A percentile compares a stretch with the other conserved stretches of the same genome.
Evolutionary conservation across 1,140 invertebrate genomes (phyloP).

Genomic region (Achatina immaculata): DNA sequence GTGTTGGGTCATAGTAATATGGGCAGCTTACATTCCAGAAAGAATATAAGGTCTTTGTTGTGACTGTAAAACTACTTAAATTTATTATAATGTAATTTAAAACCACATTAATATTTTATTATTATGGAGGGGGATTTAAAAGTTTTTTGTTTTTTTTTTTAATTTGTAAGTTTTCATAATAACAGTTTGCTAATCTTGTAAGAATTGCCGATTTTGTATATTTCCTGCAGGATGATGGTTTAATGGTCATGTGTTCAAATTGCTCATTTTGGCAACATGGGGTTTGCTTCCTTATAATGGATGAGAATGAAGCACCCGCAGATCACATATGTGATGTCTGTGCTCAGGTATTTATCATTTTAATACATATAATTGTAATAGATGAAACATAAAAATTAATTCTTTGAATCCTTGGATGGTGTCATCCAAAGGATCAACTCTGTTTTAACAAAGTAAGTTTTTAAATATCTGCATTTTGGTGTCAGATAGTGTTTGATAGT

Average conservation of each 20-base stretch:
- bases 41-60: too few species aligned
- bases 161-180: background rate
- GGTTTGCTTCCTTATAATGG: conserved; percentile 64
- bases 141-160: background rate
- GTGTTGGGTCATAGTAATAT: too few species aligned
- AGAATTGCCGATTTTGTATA: too few species aligned
- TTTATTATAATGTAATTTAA: background rate
- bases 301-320: conserved; percentile 62
- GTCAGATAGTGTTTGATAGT: too few species aligned
- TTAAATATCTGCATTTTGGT: too few species aligned
- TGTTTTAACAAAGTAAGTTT: too few species aligned
- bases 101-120: background rate
- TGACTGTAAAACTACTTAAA: conserved; percentile 4
- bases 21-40: too few species aligned
- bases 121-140: background rate
- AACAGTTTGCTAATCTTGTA: conserved; percentile 4
- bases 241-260: conserved; percentile 69
- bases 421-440: too few species aligned
- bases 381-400: too few species aligned
- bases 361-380: too few species aligned
- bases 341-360: conserved; percentile 59
- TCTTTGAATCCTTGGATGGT: too few species aligned
- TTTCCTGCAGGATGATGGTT: conserved; percentile 71
- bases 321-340: conserved; percentile 68
- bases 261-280: conserved; percentile 71